Evolutionary conservation across 2,113 vertebrate genomes (phyloP), one percentile per base, ranked within the genome.

Genomic region (Mionectes macconnelli): DNA sequence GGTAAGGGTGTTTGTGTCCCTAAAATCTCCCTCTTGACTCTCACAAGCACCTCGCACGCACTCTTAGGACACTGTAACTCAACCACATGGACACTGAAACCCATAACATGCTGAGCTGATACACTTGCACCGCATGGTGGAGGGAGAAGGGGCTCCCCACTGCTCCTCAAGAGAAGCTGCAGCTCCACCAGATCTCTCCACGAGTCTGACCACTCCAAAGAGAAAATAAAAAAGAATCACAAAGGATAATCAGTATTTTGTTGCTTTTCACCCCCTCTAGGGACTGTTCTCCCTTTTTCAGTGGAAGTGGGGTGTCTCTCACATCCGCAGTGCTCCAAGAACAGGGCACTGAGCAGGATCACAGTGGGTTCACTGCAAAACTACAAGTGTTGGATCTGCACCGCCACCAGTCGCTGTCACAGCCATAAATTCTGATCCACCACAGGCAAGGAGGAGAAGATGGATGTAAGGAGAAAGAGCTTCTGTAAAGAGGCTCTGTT

Each of bases 351-450:
- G 74, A 59, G 47, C 30, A 79, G 66, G 81, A 45, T 19, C 31
- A 11, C 40, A 9, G 25, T 2, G 15, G 24, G 59, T 21, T 86
- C 30, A 14, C 44, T 53, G 81, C 15, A 39, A 24, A 74, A 23
- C 28, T 62, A 20, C 39, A 33, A 22, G 33, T 0, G 1, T 0
- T n/a, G 57, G 33, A 18, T 27, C 40, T 69, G 52, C 33, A 57
- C 44, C 19, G 47, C n/a, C 55, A 55, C 18, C 47, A 33, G 0
- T 23, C 64, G 28, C 13, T 44, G 47, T 2, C 63, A 30, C 6
- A 42, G 39, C 45, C 35, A 16, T 39, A 44, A 83, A 16, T 37
- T 64, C 19, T 7, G 4, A 31, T 31, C 79, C n/a, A 56, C n/a
- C 45, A 5, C 0, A 0, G 23, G 24, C 52, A 70, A 40, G 69